phyloP scores from a whole-genome alignment of 2,888 invertebrate species.

The Rutpela maculata region DNA sequence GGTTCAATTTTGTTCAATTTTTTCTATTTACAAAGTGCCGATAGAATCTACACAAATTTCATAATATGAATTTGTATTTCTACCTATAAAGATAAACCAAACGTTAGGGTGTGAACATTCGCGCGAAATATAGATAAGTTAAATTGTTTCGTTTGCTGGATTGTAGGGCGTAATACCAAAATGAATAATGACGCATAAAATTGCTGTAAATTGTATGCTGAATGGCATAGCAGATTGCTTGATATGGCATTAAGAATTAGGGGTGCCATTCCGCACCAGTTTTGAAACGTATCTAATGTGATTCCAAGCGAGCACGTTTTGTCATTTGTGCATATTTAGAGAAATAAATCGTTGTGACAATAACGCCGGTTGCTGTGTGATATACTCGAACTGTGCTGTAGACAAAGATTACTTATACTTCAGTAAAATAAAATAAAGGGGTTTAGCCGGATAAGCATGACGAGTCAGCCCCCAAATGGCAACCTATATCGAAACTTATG shows the following conservation, averaged over 20 bases:
- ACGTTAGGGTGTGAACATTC: too few species aligned
- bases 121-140: neutral
- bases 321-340: neutral
- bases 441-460: too few species aligned
- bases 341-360: neutral
- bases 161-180: neutral
- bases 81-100: too few species aligned
- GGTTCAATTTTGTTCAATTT: too few species aligned
- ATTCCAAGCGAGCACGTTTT: neutral
- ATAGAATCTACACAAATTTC: too few species aligned
- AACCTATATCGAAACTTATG: too few species aligned
- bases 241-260: neutral
- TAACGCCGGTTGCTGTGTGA: neutral
- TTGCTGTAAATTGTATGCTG: neutral
- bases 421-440: too few species aligned
- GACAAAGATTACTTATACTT: neutral
- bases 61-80: too few species aligned
- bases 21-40: too few species aligned
- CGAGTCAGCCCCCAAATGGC: too few species aligned
- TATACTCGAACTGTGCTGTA: neutral
- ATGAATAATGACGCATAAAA: neutral
- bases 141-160: neutral
- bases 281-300: neutral
- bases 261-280: neutral
- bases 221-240: neutral